phyloP scores from a whole-genome alignment of 2,888 invertebrate species.

The Entomobrya multifasciata region DNA sequence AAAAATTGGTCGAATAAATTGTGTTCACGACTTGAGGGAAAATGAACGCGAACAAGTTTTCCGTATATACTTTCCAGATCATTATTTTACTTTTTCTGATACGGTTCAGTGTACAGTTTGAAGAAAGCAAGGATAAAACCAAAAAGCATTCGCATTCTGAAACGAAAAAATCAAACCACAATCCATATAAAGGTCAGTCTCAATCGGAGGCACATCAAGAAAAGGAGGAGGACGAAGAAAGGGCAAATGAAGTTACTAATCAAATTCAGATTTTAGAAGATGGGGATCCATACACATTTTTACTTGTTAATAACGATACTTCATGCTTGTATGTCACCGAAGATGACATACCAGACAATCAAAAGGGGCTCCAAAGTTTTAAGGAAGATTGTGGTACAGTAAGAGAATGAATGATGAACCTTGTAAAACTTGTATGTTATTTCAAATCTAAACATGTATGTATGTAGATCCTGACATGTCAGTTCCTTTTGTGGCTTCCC shows the following conservation, averaged over 20 bases:
- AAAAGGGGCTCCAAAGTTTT: background rate
- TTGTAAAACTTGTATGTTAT: no score
- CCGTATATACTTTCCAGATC: background rate
- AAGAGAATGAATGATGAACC: background rate
- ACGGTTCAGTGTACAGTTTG: background rate
- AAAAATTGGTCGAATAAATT: no score
- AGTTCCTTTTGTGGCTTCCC: no score
- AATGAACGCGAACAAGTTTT: background rate
- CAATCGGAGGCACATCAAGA: no score
- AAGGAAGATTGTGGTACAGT: slow-evolving; percentile 33
- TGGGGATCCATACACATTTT: background rate
- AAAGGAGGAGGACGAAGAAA: background rate
- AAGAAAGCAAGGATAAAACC: background rate
- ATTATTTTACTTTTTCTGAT: no score
- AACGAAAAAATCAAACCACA: no score
- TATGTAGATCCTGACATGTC: no score
- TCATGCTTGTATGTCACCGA: slow-evolving; percentile 21
- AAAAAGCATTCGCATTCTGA: background rate
- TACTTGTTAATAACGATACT: background rate
- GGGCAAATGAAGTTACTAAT: background rate
- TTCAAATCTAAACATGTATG: no score
- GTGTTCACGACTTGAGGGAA: background rate
- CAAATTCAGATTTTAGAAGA: background rate
- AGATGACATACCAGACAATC: background rate
- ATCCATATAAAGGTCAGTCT: no score